These are phyloP conservation scores for Ovis canadensis DNA, from an alignment of 2,113 vertebrate genomes.

Conservation along the genomic window DNA sequence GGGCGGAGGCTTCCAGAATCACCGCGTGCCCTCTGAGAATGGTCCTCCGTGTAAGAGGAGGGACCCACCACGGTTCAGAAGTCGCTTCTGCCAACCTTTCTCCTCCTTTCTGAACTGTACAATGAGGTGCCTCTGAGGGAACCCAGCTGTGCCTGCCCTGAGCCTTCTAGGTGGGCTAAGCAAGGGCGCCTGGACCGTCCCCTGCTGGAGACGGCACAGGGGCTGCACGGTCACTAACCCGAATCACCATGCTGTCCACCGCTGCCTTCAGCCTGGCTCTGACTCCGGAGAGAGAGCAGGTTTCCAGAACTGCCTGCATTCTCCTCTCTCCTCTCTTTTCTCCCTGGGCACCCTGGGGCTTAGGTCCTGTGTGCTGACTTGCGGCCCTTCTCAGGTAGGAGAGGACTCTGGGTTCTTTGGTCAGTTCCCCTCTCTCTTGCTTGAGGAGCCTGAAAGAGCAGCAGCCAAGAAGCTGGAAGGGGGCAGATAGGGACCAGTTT, in stretches of 20 bases:
- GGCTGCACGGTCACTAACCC: not conserved
- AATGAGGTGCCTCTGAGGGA: not conserved
- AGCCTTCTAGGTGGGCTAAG: not conserved
- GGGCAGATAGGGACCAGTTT: not conserved
- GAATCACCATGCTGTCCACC: not conserved
- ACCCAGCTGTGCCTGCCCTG: not conserved
- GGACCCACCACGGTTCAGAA: not conserved
- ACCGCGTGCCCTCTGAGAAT: not conserved
- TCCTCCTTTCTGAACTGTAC: not conserved
- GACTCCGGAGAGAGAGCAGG: not conserved
- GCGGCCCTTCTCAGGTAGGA: not conserved
- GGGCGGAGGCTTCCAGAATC: not conserved
- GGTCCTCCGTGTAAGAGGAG: not conserved
- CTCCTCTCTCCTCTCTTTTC: not conserved
- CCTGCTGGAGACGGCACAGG: not conserved
- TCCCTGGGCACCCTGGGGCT: not conserved
- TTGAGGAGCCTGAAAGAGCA: not conserved
- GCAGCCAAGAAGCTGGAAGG: not conserved
- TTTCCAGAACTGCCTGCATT: not conserved
- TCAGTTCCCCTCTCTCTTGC: conserved; percentile 4
- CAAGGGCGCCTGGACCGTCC: not conserved
- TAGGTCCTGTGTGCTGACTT: not conserved
- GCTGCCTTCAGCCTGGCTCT: not conserved
- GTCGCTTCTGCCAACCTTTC: not conserved
- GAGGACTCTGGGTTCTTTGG: not conserved